Conservation (phyloP, 2,113 vertebrate species). For the Heterotis niloticus region DNA sequence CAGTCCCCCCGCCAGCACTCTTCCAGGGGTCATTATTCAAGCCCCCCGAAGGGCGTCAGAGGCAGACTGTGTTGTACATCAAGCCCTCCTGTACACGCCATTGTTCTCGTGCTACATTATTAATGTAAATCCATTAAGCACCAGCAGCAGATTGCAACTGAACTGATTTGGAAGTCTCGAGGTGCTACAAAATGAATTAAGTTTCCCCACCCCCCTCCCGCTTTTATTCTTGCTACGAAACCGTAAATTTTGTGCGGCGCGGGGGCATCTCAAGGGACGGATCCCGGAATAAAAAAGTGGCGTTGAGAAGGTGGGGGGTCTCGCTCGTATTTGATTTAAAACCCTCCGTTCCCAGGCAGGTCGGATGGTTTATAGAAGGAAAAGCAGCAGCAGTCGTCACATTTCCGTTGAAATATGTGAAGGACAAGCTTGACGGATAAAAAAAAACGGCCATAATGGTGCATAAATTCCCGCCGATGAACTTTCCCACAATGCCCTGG, state of each 20-base stretch:
- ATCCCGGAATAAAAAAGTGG: too few relatives aligned
- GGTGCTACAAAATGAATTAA: constrained; percentile 8
- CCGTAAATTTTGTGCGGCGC: not conserved
- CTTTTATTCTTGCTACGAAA: not conserved
- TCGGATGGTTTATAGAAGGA: not conserved
- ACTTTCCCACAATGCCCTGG: not conserved
- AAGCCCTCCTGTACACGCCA: not conserved
- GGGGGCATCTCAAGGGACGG: not conserved
- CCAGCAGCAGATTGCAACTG: not conserved
- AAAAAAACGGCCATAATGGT: not conserved
- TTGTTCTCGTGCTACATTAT: constrained; percentile 8
- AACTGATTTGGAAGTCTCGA: constrained; percentile 2
- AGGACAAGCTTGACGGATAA: not conserved
- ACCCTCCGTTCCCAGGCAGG: not conserved
- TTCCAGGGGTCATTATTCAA: constrained; percentile 7
- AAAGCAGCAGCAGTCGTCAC: not conserved
- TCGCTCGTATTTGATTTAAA: not conserved
- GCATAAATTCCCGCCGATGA: not conserved
- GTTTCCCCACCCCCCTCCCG: not conserved
- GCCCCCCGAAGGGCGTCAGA: not conserved
- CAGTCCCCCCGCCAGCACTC: not conserved
- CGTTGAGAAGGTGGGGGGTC: too few relatives aligned
- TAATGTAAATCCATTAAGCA: constrained; percentile 19
- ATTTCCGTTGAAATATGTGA: not conserved
- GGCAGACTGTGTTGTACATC: constrained; percentile 12